A percentile compares a stretch with the other conserved stretches of the same genome.
phyloP scores from a whole-genome alignment of 2,888 invertebrate species.

The Brachypalpus laphriformis region DNA sequence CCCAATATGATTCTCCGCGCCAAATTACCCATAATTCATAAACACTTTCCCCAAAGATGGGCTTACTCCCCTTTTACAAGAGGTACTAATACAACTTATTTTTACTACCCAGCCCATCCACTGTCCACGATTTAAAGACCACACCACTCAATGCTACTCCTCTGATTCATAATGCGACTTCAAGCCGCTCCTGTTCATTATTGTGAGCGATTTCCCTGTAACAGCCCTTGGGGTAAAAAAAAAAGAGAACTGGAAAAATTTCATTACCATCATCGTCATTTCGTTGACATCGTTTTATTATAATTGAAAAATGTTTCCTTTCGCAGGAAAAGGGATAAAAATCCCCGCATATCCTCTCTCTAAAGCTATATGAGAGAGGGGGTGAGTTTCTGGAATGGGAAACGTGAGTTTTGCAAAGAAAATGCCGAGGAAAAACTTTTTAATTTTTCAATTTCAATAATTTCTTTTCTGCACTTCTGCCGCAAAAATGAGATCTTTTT shows the following conservation, averaged over 20 bases:
- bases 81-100: neutral
- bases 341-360: neutral
- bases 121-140: neutral
- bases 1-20: neutral
- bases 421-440: constrained; percentile 22
- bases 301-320: constrained; percentile 32
- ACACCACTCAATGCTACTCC: neutral
- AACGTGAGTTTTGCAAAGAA: constrained; percentile 13
- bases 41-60: neutral
- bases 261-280: constrained; percentile 28
- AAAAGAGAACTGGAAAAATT: constrained; percentile 19
- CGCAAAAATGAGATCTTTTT: neutral
- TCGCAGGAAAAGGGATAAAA: constrained; percentile 4
- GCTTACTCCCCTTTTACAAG: neutral
- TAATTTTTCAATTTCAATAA: constrained; percentile 53
- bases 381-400: neutral
- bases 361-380: neutral
- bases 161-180: neutral
- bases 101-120: neutral
- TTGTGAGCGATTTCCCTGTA: neutral
- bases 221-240: neutral
- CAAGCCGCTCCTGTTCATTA: neutral
- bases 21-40: neutral
- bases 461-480: constrained; percentile 3
- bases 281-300: constrained; percentile 36